Evolutionary conservation across 1,140 invertebrate genomes (phyloP).

Genomic region (Drosophila rufa): DNA sequence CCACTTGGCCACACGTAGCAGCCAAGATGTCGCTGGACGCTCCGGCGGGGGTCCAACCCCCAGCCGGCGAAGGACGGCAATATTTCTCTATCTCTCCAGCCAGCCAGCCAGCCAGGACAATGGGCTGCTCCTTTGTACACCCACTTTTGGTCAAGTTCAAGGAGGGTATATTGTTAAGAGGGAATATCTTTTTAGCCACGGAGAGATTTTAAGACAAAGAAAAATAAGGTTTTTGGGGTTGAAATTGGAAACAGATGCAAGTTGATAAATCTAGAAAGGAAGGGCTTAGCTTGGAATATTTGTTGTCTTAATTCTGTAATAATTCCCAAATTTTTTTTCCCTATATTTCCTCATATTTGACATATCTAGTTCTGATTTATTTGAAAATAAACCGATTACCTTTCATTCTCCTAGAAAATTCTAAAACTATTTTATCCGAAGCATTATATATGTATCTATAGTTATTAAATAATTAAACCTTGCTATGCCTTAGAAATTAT

Average conservation of each 20-base stretch:
- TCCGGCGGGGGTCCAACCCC: constrained; percentile 12
- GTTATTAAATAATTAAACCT: too few species aligned
- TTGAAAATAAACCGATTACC: too few species aligned
- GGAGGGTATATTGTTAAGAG: neutral
- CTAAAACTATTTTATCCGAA: neutral
- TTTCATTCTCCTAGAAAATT: neutral
- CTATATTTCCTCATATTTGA: too few species aligned
- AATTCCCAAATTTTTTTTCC: neutral
- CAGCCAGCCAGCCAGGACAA: constrained; percentile 3
- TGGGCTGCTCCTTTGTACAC: constrained; percentile 1
- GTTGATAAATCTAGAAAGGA: too few species aligned
- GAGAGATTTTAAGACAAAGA: neutral
- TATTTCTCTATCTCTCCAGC: constrained; percentile 65
- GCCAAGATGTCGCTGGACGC: constrained; percentile 56
- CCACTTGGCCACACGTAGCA: constrained; percentile 60
- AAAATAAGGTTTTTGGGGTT: neutral
- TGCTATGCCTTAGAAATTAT: too few species aligned
- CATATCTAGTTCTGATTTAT: neutral
- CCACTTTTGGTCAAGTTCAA: neutral
- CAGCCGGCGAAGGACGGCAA: constrained; percentile 46
- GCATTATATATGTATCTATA: neutral
- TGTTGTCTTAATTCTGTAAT: neutral
- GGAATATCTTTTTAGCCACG: neutral
- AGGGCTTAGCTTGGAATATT: neutral
- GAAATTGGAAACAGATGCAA: neutral